These are phyloP conservation scores for Oryzaephilus surinamensis DNA, from an alignment of 1,140 invertebrate species.

Conservation along the genomic window DNA sequence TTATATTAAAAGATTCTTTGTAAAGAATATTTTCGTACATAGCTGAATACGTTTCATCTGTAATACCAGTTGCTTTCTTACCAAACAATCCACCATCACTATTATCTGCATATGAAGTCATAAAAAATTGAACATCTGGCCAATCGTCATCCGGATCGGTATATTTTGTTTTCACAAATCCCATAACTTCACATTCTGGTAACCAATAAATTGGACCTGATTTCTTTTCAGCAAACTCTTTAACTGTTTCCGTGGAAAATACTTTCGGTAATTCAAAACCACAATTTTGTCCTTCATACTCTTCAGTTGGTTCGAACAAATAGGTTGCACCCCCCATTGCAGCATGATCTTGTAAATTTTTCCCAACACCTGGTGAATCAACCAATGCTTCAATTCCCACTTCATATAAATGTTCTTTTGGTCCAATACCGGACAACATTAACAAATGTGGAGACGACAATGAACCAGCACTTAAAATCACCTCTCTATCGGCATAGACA, in stretches of 20 bases:
- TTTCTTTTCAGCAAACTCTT: slow-evolving; percentile 44
- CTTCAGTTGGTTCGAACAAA: slow-evolving; percentile 37
- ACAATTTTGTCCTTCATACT: slow-evolving; percentile 38
- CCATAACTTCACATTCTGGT: slow-evolving; percentile 60
- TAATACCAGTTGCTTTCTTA: slow-evolving; percentile 53
- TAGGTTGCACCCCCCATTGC: slow-evolving; percentile 45
- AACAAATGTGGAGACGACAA: slow-evolving; percentile 67
- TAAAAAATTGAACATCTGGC: slow-evolving; percentile 69
- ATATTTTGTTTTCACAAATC: slow-evolving; percentile 64
- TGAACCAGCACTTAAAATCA: slow-evolving; percentile 61
- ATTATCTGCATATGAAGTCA: slow-evolving; percentile 57
- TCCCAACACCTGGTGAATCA: slow-evolving; percentile 62
- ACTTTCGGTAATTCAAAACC: slow-evolving; percentile 50
- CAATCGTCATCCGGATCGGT: slow-evolving; percentile 50
- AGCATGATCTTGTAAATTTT: slow-evolving; percentile 70
- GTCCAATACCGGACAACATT: slow-evolving; percentile 68
- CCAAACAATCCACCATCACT: slow-evolving; percentile 65
- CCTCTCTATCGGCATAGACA: slow-evolving; percentile 49
- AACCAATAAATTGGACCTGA: slow-evolving; percentile 54
- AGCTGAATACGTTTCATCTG: slow-evolving; percentile 52
- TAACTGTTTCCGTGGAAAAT: slow-evolving; percentile 41
- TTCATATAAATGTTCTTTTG: slow-evolving; percentile 48
- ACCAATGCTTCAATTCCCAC: slow-evolving; percentile 43
- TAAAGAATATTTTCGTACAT: slow-evolving; percentile 58
- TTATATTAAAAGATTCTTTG: slow-evolving; percentile 53